Evolutionary conservation across 2,888 invertebrate genomes (phyloP).

Genomic region (Eupithecia dodoneata): DNA sequence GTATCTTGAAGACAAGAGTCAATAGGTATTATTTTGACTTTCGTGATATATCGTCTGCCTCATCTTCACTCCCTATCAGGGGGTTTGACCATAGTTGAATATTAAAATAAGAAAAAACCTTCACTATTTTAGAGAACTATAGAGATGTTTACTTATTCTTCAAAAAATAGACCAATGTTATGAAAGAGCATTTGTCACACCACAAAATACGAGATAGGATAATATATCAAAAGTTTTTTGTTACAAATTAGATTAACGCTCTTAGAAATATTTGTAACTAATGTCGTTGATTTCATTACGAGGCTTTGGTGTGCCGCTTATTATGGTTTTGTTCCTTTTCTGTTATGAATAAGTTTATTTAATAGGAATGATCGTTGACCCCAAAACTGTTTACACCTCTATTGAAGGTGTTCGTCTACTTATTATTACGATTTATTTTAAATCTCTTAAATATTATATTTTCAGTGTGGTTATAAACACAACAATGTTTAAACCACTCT

Average conservation of each 20-base stretch:
- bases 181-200: constrained; percentile 59
- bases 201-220: constrained; percentile 50
- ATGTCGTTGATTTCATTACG: constrained; percentile 71
- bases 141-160: neutral
- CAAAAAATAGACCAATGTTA: constrained; percentile 45
- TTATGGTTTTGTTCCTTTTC: constrained; percentile 39
- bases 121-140: too few species aligned
- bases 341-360: constrained; percentile 46
- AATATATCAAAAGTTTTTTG: constrained; percentile 53
- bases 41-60: too few species aligned
- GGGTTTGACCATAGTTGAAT: too few species aligned
- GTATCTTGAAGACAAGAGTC: too few species aligned
- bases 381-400: neutral
- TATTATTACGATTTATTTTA: neutral
- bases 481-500: too few species aligned
- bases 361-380: constrained; percentile 11
- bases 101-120: too few species aligned
- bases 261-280: constrained; percentile 67
- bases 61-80: too few species aligned
- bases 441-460: neutral
- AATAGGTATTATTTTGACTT: too few species aligned
- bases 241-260: constrained; percentile 71
- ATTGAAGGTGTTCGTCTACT: neutral
- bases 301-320: constrained; percentile 62
- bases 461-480: neutral